These are phyloP conservation scores for Choristoneura fumiferana DNA, from an alignment of 1,140 invertebrate genomes.

Conservation along the genomic window DNA sequence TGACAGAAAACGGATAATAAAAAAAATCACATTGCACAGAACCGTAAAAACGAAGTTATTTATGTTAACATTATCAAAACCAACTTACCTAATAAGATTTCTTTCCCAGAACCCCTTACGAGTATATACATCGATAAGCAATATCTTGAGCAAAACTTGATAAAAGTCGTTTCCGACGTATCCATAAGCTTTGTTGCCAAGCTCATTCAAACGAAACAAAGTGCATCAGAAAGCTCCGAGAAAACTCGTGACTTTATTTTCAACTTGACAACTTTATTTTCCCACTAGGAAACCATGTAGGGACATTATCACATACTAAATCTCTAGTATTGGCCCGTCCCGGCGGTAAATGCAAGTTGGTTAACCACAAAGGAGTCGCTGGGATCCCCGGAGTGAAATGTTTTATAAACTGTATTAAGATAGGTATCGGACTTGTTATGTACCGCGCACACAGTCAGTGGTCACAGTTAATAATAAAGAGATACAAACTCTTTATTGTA, in stretches of 20 bases:
- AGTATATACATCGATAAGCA: neutral
- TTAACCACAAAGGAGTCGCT: constrained; percentile 1
- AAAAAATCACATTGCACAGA: neutral
- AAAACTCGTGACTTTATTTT: neutral
- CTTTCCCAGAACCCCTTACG: too few relatives aligned
- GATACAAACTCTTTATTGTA: too few relatives aligned
- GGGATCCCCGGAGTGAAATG: neutral
- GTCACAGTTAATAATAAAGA: too few relatives aligned
- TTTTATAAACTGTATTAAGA: constrained; percentile 11
- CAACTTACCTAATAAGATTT: neutral
- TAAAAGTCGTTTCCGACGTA: neutral
- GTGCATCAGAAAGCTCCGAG: constrained; percentile 6
- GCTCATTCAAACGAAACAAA: constrained; percentile 3
- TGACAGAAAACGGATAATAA: neutral
- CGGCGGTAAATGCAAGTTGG: neutral
- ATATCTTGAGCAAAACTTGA: neutral
- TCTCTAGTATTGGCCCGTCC: too few relatives aligned
- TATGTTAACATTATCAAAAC: neutral
- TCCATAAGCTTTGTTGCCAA: constrained; percentile 7
- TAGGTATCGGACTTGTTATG: neutral
- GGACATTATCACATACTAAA: too few relatives aligned
- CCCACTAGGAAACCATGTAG: too few relatives aligned
- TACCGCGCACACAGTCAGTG: neutral
- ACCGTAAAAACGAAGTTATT: neutral
- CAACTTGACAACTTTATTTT: neutral